These are phyloP conservation scores for Myripristis murdjan DNA, from an alignment of 2,797 vertebrate genomes.

Conservation along the genomic window DNA sequence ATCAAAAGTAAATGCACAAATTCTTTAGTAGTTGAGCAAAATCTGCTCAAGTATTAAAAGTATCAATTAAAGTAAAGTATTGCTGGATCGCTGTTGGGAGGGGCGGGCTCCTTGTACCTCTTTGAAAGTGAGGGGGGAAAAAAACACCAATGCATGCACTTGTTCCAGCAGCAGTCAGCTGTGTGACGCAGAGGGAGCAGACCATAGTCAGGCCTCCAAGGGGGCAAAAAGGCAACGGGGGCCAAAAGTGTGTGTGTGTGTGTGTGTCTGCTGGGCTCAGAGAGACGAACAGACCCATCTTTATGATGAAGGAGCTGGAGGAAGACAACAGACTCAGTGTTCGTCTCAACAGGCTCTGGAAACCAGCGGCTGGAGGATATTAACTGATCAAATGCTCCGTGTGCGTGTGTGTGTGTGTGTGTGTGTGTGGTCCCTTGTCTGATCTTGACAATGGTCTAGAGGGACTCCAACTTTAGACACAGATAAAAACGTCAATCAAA, in stretches of 20 bases:
- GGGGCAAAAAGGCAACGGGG: background rate
- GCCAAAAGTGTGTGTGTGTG: background rate
- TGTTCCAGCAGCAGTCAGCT: background rate
- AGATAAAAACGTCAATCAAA: too few relatives aligned
- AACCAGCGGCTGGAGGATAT: background rate
- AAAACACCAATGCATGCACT: too few relatives aligned
- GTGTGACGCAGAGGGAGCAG: slow-evolving; percentile 4
- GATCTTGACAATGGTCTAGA: background rate
- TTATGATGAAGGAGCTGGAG: slow-evolving; percentile 37
- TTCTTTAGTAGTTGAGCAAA: too few relatives aligned
- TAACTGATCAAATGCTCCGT: slow-evolving; percentile 3
- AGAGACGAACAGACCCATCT: slow-evolving; percentile 34
- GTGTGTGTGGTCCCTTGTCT: too few relatives aligned
- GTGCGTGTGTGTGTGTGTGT: background rate
- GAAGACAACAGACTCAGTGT: slow-evolving; percentile 48
- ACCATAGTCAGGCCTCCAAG: background rate
- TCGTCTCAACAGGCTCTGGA: slow-evolving; percentile 26
- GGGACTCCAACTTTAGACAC: too few relatives aligned
- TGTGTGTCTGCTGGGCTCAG: background rate
- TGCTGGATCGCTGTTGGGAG: too few relatives aligned
- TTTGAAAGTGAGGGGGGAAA: too few relatives aligned
- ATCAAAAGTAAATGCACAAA: too few relatives aligned
- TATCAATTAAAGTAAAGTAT: too few relatives aligned
- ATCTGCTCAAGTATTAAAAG: too few relatives aligned
- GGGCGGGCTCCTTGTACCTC: too few relatives aligned